Evolutionary conservation across 2,113 vertebrate genomes (phyloP).

Genomic region (Grallaria varia): DNA sequence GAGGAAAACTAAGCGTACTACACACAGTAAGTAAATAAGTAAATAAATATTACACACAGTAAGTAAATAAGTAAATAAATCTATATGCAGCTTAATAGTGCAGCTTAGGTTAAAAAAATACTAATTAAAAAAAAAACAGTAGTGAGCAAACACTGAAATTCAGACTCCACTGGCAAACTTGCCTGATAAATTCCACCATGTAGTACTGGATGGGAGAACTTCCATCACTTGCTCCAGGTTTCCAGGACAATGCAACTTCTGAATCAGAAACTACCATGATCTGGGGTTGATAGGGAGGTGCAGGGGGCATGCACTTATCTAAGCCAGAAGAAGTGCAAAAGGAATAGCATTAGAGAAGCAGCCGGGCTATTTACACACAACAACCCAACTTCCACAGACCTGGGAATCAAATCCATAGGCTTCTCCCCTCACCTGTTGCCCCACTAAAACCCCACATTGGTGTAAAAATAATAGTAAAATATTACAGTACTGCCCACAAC

Average conservation of each 20-base stretch:
- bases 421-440: neutral
- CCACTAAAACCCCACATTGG: neutral
- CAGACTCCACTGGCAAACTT: conserved; percentile 23
- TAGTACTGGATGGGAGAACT: conserved; percentile 86
- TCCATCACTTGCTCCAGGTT: conserved; percentile 80
- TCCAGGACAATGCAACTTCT: conserved; percentile 92
- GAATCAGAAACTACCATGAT: conserved; percentile 88
- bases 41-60: neutral
- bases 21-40: neutral
- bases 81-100: neutral
- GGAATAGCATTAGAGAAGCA: neutral
- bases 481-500: fast-evolving
- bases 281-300: conserved; percentile 80
- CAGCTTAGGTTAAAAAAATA: neutral
- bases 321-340: conserved; percentile 1
- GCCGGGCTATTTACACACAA: neutral
- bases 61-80: neutral
- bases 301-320: conserved; percentile 89
- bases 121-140: neutral
- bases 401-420: neutral
- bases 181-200: conserved; percentile 91
- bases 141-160: neutral
- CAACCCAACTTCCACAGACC: neutral
- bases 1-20: neutral
- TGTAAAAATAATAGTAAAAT: neutral